Percentiles rank a stretch among this genome's conserved stretches.
These are phyloP conservation scores for Cantharis rustica DNA, from an alignment of 2,888 invertebrate genomes.

Conservation along the genomic window DNA sequence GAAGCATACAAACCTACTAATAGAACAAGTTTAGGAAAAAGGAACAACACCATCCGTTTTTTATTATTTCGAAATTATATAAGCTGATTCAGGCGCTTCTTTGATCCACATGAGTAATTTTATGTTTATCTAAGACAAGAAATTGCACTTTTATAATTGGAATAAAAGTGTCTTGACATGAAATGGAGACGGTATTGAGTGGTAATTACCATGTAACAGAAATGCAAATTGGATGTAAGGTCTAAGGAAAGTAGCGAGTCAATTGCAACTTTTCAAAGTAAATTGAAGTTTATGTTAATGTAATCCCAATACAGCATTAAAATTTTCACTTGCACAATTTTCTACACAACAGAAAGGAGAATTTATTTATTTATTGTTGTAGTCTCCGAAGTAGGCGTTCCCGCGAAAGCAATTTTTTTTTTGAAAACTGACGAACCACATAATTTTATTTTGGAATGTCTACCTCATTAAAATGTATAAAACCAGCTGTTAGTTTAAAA, in stretches of 20 bases:
- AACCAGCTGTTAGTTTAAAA: not conserved
- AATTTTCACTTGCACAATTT: not conserved
- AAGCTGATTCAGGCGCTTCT: not conserved
- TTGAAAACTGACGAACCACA: not conserved
- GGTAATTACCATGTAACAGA: not conserved
- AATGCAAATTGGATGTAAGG: slow-evolving; percentile 8
- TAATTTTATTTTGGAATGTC: not conserved
- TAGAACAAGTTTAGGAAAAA: slow-evolving; percentile 28
- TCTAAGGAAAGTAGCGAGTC: slow-evolving; percentile 2
- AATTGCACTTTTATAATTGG: not conserved
- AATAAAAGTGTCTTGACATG: not conserved
- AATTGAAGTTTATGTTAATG: not conserved
- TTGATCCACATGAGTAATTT: not conserved
- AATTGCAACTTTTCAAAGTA: not conserved
- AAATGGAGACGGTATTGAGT: not conserved
- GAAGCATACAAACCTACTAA: slow-evolving; percentile 43
- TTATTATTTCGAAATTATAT: not conserved
- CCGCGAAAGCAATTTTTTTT: not conserved
- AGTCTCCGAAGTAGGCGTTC: not conserved
- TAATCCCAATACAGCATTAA: not conserved
- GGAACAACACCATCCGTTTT: not conserved
- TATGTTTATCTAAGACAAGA: not conserved
- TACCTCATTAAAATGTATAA: not conserved
- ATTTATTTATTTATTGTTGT: not conserved
- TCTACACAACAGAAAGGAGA: not conserved